Evolutionary conservation across 2,113 vertebrate species (phyloP).

Genomic region (Plecotus auritus): DNA sequence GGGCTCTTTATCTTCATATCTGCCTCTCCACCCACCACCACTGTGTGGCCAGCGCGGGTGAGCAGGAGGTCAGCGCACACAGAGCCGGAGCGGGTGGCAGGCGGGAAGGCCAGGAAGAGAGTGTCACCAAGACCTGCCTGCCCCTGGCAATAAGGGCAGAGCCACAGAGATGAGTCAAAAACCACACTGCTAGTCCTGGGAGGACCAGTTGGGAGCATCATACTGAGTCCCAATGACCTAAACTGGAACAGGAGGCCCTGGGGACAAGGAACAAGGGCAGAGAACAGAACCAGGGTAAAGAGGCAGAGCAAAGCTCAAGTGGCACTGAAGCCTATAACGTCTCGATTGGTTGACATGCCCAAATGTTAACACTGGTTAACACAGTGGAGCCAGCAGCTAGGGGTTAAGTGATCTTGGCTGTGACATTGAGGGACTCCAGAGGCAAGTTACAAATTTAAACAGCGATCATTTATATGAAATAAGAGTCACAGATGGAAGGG

Average conservation of each 20-base stretch:
- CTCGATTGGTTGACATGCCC: not conserved
- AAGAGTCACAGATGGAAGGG: not conserved
- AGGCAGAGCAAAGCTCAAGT: not conserved
- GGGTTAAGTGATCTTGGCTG: not conserved
- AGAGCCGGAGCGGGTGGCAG: fast-evolving
- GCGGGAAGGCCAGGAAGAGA: not conserved
- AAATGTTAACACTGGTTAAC: not conserved
- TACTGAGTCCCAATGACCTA: not conserved
- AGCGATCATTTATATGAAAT: not conserved
- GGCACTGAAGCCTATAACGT: not conserved
- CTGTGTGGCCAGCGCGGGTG: not conserved
- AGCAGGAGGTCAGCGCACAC: not conserved
- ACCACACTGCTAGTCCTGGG: not conserved
- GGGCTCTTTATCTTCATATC: not conserved
- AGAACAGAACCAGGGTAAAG: not conserved
- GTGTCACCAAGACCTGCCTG: not conserved
- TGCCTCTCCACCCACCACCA: not conserved
- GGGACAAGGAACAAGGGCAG: not conserved
- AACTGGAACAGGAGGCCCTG: not conserved
- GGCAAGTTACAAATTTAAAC: not conserved
- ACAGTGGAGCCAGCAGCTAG: not conserved
- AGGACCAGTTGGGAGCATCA: not conserved
- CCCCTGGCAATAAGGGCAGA: not conserved
- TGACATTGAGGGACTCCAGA: not conserved
- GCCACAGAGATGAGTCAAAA: not conserved